A percentile compares a stretch with the other conserved stretches of the same genome.
Conservation (phyloP, 1,140 invertebrate species). For the Zelostemma sp. region DNA sequence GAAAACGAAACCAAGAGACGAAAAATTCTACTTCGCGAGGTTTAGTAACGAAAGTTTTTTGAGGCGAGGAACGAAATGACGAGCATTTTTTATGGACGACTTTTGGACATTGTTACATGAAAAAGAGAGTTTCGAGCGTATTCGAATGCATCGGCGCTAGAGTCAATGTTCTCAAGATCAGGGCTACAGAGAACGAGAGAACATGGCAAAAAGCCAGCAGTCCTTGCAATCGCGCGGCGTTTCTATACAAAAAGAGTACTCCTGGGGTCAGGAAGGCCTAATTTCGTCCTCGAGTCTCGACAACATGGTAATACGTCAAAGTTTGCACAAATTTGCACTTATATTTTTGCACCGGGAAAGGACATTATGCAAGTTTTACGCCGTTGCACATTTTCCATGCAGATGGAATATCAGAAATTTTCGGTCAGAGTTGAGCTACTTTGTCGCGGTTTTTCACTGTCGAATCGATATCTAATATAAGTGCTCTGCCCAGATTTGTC, state of each 20-base stretch:
- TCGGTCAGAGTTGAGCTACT: constrained; percentile 8
- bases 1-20: too few species aligned
- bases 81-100: too few species aligned
- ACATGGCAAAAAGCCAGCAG: constrained; percentile 48
- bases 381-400: neutral
- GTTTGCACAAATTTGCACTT: neutral
- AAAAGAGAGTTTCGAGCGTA: too few species aligned
- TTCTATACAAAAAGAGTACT: constrained; percentile 70
- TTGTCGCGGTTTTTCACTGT: constrained; percentile 25
- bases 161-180: constrained; percentile 5
- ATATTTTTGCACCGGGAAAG: neutral
- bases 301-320: constrained; percentile 32
- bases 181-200: constrained; percentile 4
- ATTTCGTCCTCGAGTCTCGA: constrained; percentile 39
- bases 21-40: too few species aligned
- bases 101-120: too few species aligned
- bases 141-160: too few species aligned
- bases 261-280: constrained; percentile 71
- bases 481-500: constrained; percentile 23
- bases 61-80: neutral
- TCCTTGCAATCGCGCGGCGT: constrained; percentile 52
- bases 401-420: constrained; percentile 17
- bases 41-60: too few species aligned
- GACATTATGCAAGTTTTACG: constrained; percentile 2
- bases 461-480: constrained; percentile 34